Percentiles rank a stretch among this genome's conserved stretches.
Evolutionary conservation across 2,797 vertebrate genomes (phyloP).

Genomic region (Chiroxiphia lanceolata): DNA sequence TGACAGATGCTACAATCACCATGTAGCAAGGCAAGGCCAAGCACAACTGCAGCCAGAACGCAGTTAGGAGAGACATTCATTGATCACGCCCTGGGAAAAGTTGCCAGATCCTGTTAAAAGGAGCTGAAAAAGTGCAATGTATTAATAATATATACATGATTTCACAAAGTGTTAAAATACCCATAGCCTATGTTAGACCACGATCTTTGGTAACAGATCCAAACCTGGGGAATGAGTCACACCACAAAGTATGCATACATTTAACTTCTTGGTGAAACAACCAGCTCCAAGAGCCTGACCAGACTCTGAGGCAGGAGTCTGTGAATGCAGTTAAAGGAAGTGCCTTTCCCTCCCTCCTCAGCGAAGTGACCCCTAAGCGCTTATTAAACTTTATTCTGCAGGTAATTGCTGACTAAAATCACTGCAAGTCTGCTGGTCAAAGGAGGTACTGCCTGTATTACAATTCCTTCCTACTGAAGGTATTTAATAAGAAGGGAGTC

Average conservation of each 20-base stretch:
- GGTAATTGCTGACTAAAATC: conserved; percentile 38
- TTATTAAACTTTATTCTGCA: conserved; percentile 24
- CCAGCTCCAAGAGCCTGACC: background rate
- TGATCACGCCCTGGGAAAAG: background rate
- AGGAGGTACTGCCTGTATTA: background rate
- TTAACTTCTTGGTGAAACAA: background rate
- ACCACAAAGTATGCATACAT: fast-evolving
- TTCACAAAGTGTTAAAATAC: background rate
- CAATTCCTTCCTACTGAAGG: background rate
- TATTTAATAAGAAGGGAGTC: conserved; percentile 29
- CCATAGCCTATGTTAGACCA: background rate
- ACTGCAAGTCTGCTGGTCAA: background rate
- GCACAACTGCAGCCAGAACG: background rate
- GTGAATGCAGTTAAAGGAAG: background rate
- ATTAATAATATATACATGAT: background rate
- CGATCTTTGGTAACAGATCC: background rate
- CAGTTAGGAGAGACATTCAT: background rate
- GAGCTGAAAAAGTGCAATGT: background rate
- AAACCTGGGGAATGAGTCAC: fast-evolving
- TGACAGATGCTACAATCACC: background rate
- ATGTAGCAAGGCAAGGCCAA: background rate
- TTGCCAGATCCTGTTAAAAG: background rate
- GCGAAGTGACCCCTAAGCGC: background rate
- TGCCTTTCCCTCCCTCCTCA: background rate
- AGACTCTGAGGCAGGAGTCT: background rate